A percentile compares a stretch with the other conserved stretches of the same genome.
Evolutionary conservation across 1,140 invertebrate species (phyloP).

Genomic region (Galleria mellonella): DNA sequence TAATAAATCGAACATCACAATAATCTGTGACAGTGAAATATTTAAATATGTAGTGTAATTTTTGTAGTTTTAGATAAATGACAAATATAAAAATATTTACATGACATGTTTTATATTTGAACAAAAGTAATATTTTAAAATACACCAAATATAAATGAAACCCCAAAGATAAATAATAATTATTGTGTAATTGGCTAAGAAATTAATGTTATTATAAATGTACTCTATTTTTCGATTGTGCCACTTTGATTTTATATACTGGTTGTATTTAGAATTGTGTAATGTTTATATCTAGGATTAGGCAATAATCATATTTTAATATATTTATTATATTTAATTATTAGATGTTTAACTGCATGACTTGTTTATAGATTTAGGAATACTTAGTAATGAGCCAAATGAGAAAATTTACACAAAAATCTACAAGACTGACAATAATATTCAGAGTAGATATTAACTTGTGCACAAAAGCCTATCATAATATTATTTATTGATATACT

Average conservation of each 20-base stretch:
- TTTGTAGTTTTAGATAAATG: not conserved
- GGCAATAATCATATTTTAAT: constrained; percentile 63
- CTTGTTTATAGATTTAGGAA: constrained; percentile 60
- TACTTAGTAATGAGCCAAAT: constrained; percentile 59
- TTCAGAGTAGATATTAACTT: constrained; percentile 71
- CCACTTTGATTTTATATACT: constrained; percentile 49
- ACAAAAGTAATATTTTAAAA: not conserved
- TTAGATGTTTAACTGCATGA: constrained; percentile 63
- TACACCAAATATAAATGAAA: constrained; percentile 16
- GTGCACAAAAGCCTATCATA: constrained; percentile 63
- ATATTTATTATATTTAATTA: constrained; percentile 63
- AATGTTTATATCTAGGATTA: constrained; percentile 50
- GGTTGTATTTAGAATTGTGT: constrained; percentile 46
- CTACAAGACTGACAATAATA: constrained; percentile 76
- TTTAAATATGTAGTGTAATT: not conserved
- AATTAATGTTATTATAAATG: constrained; percentile 39
- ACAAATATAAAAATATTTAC: not conserved
- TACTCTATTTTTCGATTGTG: constrained; percentile 52
- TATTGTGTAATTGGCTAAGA: constrained; percentile 52
- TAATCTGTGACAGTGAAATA: not conserved
- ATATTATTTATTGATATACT: constrained; percentile 57
- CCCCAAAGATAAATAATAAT: constrained; percentile 52
- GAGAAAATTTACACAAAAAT: constrained; percentile 65
- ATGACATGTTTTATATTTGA: too few species aligned
- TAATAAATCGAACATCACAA: constrained; percentile 46